These are phyloP conservation scores for Ceuthmochares aereus DNA, from an alignment of 2,113 vertebrate genomes.

Conservation along the genomic window DNA sequence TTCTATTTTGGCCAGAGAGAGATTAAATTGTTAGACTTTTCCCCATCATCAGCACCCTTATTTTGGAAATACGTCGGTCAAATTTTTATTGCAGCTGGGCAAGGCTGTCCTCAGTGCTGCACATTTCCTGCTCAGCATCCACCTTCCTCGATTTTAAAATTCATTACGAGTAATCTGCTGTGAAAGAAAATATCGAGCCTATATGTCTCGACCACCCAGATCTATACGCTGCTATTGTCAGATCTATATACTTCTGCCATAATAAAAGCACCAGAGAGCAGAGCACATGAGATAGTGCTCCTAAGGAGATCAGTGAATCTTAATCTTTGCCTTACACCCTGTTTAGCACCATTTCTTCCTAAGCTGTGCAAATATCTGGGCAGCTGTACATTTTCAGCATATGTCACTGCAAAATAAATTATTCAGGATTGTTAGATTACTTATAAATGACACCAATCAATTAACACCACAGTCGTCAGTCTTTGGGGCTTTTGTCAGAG, in stretches of 20 bases:
- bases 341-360: neutral
- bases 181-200: neutral
- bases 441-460: constrained; percentile 74
- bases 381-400: constrained; percentile 66
- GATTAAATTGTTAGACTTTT: neutral
- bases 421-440: constrained; percentile 74
- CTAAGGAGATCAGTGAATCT: constrained; percentile 39
- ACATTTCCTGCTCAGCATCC: neutral
- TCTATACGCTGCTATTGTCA: neutral
- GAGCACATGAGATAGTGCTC: neutral
- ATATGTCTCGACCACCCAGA: neutral
- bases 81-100: neutral
- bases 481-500: constrained; percentile 50
- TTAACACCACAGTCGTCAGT: constrained; percentile 31
- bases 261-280: neutral
- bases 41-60: neutral
- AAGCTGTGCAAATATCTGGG: constrained; percentile 1
- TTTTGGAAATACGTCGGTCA: neutral
- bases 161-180: constrained; percentile 8
- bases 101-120: neutral
- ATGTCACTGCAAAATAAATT: constrained; percentile 74
- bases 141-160: neutral
- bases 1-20: neutral
- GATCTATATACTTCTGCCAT: neutral
- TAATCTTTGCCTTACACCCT: constrained; percentile 15